Evolutionary conservation across 2,888 invertebrate genomes (phyloP), one percentile per base, ranked within the genome.

Genomic region (Agrilus biguttatus): DNA sequence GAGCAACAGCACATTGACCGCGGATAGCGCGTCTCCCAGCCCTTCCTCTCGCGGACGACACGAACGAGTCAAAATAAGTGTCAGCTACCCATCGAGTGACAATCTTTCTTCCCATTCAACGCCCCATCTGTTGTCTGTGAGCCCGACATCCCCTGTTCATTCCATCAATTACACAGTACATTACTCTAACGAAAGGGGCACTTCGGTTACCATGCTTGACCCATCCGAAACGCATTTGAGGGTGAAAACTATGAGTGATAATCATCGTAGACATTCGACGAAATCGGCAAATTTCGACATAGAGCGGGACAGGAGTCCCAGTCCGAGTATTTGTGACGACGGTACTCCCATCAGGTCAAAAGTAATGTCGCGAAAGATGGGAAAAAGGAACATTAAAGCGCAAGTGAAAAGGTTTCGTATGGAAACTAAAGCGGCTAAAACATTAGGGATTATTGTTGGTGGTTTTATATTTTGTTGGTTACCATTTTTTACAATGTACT

Each of bases 371-470:
- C 73, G 74, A 12, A 72, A 79, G 51, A 87, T 90, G 84, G 88
- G 89, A 23, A 85, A 86, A 57, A 73, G 90, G 45, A 91, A 91
- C 62, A 87, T 91, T 47, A 91, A 90, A 63, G 86, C 88, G 4
- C 82, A 87, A 74, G 54, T 55, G 48, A 89, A 89, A 62, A 78
- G 90, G 39, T 91, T 91, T 63, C 78, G 87, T 5, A 90, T 91
- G 83, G 95, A 96, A 65, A 93, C 93, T 0, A 95, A 95, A 69
- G 95, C 95, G 1, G 93, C 95, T 2, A 95, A 95, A 66, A 95
- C 95, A 1, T 71, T 96, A 41, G 95, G 91, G 47, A 93, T 97
- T 51, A 96, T 97, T 49, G 95, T 97, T 4, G 96, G 96, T 1
- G 88, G 92, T 37, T 97, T 97, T 69, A 91, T 95, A 43, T 77